Evolutionary conservation across 2,797 vertebrate species (phyloP).

Genomic region (Lerista edwardsae): DNA sequence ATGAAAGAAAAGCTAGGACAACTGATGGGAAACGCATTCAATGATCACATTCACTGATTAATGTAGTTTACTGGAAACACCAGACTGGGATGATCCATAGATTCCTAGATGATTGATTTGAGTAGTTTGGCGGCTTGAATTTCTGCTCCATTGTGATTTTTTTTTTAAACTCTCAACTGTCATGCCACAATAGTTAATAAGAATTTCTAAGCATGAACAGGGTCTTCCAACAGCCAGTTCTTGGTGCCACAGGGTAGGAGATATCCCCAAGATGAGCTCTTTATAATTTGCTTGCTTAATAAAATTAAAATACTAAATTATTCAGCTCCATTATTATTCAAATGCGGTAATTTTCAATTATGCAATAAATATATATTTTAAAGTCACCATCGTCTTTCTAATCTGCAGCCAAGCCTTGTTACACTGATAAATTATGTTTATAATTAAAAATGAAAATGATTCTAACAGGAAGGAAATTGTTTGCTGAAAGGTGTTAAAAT

Average conservation of each 20-base stretch:
- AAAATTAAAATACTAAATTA: constrained; percentile 51
- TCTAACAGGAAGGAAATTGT: constrained; percentile 56
- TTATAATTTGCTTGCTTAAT: constrained; percentile 50
- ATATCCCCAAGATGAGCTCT: neutral
- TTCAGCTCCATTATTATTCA: constrained; percentile 57
- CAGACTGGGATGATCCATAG: neutral
- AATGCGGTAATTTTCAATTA: constrained; percentile 60
- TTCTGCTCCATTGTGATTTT: neutral
- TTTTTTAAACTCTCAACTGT: neutral
- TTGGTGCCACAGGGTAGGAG: neutral
- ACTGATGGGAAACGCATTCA: no score
- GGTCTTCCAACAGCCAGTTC: neutral
- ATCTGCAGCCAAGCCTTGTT: constrained; percentile 42
- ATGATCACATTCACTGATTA: no score
- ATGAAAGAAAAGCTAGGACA: no score
- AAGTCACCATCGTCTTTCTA: constrained; percentile 53
- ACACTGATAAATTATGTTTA: constrained; percentile 60
- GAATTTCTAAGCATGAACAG: neutral
- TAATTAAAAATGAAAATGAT: constrained; percentile 64
- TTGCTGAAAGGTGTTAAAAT: constrained; percentile 62
- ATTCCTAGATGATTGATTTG: neutral
- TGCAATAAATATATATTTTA: constrained; percentile 59
- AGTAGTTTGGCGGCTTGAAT: neutral
- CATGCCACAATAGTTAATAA: neutral
- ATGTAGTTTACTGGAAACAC: neutral